Percentiles rank a stretch among this genome's conserved stretches.
phyloP scores from a whole-genome alignment of 2,888 invertebrate genomes.

The Orthosia cruda region DNA sequence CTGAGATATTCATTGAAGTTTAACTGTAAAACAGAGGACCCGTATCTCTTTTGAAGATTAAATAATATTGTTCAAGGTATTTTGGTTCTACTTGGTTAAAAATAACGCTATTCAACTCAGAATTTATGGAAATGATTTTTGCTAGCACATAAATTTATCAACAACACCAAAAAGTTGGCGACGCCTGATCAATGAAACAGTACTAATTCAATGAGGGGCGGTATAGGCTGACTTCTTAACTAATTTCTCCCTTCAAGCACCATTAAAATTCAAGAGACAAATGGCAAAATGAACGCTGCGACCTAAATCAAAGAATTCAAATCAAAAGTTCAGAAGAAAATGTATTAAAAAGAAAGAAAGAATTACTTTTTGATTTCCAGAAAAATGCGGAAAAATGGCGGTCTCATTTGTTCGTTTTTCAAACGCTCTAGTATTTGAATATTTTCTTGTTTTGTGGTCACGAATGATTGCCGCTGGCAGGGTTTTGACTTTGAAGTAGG shows the following conservation, averaged over 20 bases:
- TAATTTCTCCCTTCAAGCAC: constrained; percentile 49
- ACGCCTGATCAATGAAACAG: constrained; percentile 20
- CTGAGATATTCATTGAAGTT: constrained; percentile 39
- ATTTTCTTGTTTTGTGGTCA: constrained; percentile 1
- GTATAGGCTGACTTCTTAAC: constrained; percentile 25
- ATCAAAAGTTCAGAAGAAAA: constrained; percentile 65
- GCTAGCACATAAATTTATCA: constrained; percentile 28
- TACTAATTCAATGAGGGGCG: constrained; percentile 33
- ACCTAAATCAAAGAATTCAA: constrained; percentile 67
- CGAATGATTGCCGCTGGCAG: constrained; percentile 2
- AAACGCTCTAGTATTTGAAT: constrained; percentile 22
- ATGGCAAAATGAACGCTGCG: constrained; percentile 68
- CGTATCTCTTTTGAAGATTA: constrained; percentile 7
- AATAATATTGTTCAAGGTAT: neutral
- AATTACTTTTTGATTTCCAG: constrained; percentile 67
- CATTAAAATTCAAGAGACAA: constrained; percentile 71
- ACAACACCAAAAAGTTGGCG: constrained; percentile 15
- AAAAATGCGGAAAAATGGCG: constrained; percentile 37
- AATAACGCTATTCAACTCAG: neutral
- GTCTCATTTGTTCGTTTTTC: constrained; percentile 40
- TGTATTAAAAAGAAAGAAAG: constrained; percentile 47
- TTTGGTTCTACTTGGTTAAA: neutral
- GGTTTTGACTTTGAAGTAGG: constrained; percentile 6
- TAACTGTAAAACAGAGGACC: constrained; percentile 13
- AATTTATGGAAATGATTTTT: neutral